phyloP scores from a whole-genome alignment of 2,113 vertebrate genomes.

The Oryzias celebensis region DNA sequence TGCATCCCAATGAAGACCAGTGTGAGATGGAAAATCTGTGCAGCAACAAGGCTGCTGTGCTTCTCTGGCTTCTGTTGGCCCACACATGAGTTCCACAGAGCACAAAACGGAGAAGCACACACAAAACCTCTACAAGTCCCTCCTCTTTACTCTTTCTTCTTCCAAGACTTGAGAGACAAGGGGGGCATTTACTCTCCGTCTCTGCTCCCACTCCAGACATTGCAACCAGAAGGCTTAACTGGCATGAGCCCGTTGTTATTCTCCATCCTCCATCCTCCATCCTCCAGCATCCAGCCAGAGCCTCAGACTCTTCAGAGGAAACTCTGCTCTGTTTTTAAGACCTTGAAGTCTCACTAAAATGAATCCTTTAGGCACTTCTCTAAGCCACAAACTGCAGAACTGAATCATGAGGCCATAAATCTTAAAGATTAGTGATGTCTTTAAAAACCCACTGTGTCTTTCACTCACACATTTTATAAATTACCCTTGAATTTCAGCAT shows the following conservation, averaged over 20 bases:
- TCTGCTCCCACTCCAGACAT: constrained; percentile 50
- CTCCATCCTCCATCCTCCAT: constrained; percentile 15
- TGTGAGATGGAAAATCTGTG: constrained; percentile 49
- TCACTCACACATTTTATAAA: background rate
- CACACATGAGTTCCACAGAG: constrained; percentile 53
- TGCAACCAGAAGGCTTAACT: constrained; percentile 55
- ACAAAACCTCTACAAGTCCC: constrained; percentile 35
- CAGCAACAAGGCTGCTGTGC: constrained; percentile 59
- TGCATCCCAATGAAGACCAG: constrained; percentile 67
- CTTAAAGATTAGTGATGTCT: background rate
- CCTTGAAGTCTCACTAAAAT: constrained; percentile 24
- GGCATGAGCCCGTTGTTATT: constrained; percentile 56
- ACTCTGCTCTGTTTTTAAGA: constrained; percentile 48
- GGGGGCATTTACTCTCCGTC: constrained; percentile 58
- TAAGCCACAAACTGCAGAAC: constrained; percentile 8
- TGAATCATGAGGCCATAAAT: background rate
- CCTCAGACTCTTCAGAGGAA: constrained; percentile 43
- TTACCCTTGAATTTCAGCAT: constrained; percentile 10
- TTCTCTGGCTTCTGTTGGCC: constrained; percentile 67
- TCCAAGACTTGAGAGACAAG: constrained; percentile 51
- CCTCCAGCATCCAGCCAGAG: constrained; percentile 40
- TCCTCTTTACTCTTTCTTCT: constrained; percentile 38
- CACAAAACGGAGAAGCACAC: constrained; percentile 56
- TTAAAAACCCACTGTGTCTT: background rate
- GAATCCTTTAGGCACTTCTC: background rate